These are phyloP conservation scores for Drosophila ironensis DNA, from an alignment of 1,140 invertebrate species.

Conservation along the genomic window DNA sequence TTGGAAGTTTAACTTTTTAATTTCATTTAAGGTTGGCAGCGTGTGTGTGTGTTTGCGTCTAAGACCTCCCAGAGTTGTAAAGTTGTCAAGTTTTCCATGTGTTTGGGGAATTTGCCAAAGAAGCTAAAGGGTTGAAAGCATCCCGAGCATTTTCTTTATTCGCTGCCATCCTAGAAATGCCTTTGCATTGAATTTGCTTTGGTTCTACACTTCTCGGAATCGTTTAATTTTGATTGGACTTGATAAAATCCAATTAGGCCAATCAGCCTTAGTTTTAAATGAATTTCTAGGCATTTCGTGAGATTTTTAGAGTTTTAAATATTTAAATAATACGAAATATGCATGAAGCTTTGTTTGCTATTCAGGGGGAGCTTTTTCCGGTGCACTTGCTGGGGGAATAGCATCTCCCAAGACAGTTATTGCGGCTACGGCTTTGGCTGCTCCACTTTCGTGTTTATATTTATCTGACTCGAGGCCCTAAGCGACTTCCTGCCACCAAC, in stretches of 20 bases:
- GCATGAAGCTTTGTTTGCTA: no score
- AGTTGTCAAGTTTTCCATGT: constrained; percentile 36
- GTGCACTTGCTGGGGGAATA: constrained; percentile 10
- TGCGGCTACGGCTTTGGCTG: constrained; percentile 29
- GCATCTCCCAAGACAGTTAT: constrained; percentile 54
- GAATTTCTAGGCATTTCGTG: no score
- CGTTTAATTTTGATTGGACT: no score
- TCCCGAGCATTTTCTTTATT: constrained; percentile 32
- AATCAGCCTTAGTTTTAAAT: no score
- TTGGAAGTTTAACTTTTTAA: constrained; percentile 64
- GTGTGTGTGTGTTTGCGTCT: constrained; percentile 17
- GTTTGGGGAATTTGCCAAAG: constrained; percentile 23
- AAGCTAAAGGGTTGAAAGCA: constrained; percentile 10
- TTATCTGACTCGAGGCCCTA: constrained; percentile 35
- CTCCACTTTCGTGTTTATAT: constrained; percentile 46
- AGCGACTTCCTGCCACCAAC: constrained; percentile 29
- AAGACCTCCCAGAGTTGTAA: constrained; percentile 38
- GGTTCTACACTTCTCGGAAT: background rate
- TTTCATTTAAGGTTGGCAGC: constrained; percentile 52
- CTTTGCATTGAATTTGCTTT: constrained; percentile 20
- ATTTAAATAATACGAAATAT: no score
- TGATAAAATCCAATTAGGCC: background rate
- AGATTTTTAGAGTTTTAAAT: background rate
- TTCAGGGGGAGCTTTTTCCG: no score
- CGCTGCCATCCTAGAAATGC: constrained; percentile 27